Conservation (phyloP, 2,113 vertebrate genomes). For the Suricata suricatta region DNA sequence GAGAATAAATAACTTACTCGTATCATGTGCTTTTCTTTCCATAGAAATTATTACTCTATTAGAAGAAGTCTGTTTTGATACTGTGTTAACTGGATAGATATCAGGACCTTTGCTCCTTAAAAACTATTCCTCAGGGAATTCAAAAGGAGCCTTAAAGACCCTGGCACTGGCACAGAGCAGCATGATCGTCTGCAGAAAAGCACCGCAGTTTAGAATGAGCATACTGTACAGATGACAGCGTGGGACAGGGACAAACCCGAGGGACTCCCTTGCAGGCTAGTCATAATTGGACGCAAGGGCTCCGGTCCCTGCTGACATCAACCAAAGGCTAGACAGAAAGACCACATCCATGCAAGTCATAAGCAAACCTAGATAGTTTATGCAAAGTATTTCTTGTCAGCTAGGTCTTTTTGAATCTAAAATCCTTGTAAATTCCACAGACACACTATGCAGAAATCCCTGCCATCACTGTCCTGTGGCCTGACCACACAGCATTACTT, state of each 20-base stretch:
- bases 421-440: not conserved
- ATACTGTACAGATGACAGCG: fast-evolving
- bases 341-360: not conserved
- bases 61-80: not conserved
- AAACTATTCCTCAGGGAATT: not conserved
- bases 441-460: not conserved
- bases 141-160: not conserved
- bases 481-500: not conserved
- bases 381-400: not conserved
- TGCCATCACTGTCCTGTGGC: not conserved
- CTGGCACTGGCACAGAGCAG: not conserved
- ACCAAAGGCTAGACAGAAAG: not conserved
- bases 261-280: not conserved
- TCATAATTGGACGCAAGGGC: not conserved
- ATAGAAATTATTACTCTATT: not conserved
- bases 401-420: not conserved
- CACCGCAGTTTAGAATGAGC: not conserved
- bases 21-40: not conserved
- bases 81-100: not conserved
- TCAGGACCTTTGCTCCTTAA: not conserved
- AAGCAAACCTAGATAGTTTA: not conserved
- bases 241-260: not conserved
- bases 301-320: not conserved
- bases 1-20: not conserved
- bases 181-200: not conserved